Conservation (phyloP, 2,888 invertebrate species). For the Xestobium rufovillosum region DNA sequence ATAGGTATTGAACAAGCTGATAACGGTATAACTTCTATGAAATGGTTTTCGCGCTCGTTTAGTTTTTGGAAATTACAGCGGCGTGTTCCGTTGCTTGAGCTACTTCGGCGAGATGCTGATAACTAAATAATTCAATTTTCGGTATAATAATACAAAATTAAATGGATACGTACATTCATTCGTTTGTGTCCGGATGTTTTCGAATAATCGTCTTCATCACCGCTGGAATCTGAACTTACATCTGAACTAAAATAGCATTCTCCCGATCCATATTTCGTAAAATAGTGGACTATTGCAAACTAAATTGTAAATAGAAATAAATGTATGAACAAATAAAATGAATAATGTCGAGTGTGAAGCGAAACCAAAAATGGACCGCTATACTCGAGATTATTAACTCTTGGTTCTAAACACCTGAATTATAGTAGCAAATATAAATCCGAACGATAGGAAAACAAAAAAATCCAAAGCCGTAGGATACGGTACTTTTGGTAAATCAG, state of each 20-base stretch:
- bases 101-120: constrained; percentile 2
- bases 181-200: not conserved
- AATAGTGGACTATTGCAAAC: constrained; percentile 79
- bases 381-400: constrained; percentile 4
- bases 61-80: constrained; percentile 11
- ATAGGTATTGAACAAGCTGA: constrained; percentile 52
- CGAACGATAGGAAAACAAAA: constrained; percentile 74
- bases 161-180: not conserved
- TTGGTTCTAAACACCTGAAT: constrained; percentile 50
- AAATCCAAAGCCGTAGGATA: constrained; percentile 82
- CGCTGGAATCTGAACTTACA: constrained; percentile 52
- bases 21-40: constrained; percentile 57
- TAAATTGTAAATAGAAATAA: constrained; percentile 24
- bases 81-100: constrained; percentile 4
- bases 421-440: constrained; percentile 73
- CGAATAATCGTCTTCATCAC: constrained; percentile 46
- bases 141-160: not conserved
- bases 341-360: constrained; percentile 11
- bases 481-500: constrained; percentile 75
- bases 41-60: constrained; percentile 18
- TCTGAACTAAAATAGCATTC: constrained; percentile 68
- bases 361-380: constrained; percentile 7
- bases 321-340: no score
- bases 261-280: constrained; percentile 76
- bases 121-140: not conserved